Conservation (phyloP, 2,797 vertebrate genomes). For the Leptatherina wallacei region DNA sequence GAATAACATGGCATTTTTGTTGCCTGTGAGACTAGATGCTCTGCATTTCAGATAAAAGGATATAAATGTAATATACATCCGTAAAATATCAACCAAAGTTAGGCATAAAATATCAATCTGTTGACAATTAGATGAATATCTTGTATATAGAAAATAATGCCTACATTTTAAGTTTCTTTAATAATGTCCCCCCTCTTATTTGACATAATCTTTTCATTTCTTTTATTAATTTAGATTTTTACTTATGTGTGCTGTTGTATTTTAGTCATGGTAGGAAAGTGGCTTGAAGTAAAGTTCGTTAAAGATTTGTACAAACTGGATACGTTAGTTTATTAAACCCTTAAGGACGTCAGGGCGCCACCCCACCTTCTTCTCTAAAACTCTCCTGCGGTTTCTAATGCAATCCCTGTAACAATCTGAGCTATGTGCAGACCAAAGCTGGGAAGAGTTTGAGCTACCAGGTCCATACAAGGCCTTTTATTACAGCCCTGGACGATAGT, state of each 20-base stretch:
- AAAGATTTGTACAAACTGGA: background rate
- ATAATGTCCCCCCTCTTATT: background rate
- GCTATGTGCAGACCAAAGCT: slow-evolving; percentile 30
- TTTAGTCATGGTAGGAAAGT: background rate
- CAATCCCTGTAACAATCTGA: background rate
- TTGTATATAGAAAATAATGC: background rate
- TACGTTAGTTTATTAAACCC: slow-evolving; percentile 15
- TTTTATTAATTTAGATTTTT: background rate
- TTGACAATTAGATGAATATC: background rate
- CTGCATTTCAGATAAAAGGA: background rate
- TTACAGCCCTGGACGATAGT: slow-evolving; percentile 54
- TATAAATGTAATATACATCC: background rate
- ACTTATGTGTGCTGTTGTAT: background rate
- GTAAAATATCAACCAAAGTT: background rate
- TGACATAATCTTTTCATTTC: too few species aligned
- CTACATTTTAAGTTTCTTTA: background rate
- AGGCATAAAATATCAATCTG: background rate
- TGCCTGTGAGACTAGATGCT: background rate
- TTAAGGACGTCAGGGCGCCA: background rate
- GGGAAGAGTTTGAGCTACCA: slow-evolving; percentile 29
- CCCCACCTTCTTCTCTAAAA: slow-evolving; percentile 11
- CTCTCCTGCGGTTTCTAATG: slow-evolving; percentile 21
- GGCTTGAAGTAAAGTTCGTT: background rate
- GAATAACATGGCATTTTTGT: background rate
- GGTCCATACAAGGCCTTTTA: slow-evolving; percentile 48